These are phyloP conservation scores for Antennarius striatus DNA, from an alignment of 2,113 vertebrate species.

Conservation along the genomic window DNA sequence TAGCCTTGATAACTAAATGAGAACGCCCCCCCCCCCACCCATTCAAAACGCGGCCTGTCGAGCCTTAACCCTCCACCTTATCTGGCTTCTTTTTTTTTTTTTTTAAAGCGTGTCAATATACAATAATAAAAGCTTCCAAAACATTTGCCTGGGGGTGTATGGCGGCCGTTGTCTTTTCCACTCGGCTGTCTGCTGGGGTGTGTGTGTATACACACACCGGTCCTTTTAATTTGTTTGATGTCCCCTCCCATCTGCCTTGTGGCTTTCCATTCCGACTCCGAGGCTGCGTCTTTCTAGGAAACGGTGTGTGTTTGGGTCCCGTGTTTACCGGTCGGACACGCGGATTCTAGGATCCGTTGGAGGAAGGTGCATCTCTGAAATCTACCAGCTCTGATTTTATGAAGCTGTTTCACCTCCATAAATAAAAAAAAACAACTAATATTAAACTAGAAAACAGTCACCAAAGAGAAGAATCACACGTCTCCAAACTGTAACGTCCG, in stretches of 20 bases:
- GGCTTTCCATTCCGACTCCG: slow-evolving; percentile 64
- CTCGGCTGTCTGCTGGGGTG: slow-evolving; percentile 23
- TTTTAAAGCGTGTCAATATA: slow-evolving; percentile 49
- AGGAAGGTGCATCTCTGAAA: too few species aligned
- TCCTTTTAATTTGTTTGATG: slow-evolving; percentile 81
- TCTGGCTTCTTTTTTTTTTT: slow-evolving; percentile 8
- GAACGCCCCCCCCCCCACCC: slow-evolving; percentile 11
- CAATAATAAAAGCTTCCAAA: slow-evolving; percentile 70
- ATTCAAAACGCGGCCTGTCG: not conserved
- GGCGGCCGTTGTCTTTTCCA: slow-evolving; percentile 46
- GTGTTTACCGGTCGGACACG: slow-evolving; percentile 46
- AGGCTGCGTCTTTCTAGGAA: slow-evolving; percentile 72
- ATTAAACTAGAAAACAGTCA: too few species aligned
- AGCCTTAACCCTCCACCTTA: not conserved
- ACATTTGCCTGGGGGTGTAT: slow-evolving; percentile 64
- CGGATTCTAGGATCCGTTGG: too few species aligned
- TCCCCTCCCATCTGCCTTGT: slow-evolving; percentile 60
- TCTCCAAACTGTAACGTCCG: too few species aligned
- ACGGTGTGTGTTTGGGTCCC: slow-evolving; percentile 63
- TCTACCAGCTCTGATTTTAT: too few species aligned
- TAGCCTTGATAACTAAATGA: slow-evolving; percentile 49
- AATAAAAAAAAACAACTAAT: too few species aligned
- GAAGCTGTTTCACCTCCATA: too few species aligned
- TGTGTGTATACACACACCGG: slow-evolving; percentile 52
- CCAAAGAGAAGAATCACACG: too few species aligned